Evolutionary conservation across 2,113 vertebrate species (phyloP).

Genomic region (Neoarius graeffei): DNA sequence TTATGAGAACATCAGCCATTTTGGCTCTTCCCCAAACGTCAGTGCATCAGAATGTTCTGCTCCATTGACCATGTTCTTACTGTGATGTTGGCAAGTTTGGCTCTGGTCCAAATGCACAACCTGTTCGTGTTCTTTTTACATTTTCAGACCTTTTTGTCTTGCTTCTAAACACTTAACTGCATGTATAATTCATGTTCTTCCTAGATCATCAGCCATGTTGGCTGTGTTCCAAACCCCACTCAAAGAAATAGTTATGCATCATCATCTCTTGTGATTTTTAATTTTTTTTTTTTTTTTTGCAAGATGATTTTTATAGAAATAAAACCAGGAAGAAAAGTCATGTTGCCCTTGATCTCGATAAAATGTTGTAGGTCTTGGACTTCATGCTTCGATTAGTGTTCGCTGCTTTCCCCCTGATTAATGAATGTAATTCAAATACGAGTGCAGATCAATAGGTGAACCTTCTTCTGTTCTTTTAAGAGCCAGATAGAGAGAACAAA

Average conservation of each 20-base stretch:
- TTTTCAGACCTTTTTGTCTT: no score
- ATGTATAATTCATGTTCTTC: not conserved
- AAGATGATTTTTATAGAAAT: not conserved
- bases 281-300: not conserved
- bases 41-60: not conserved
- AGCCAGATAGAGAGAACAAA: not conserved
- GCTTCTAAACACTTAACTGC: not conserved
- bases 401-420: constrained; percentile 11
- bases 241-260: not conserved
- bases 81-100: not conserved
- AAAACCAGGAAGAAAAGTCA: not conserved
- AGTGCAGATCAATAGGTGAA: constrained; percentile 22
- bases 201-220: not conserved
- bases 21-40: not conserved
- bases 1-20: not conserved
- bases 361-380: not conserved
- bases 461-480: constrained; percentile 4
- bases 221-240: not conserved
- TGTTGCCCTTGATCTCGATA: not conserved
- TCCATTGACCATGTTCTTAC: not conserved
- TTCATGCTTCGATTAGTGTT: not conserved
- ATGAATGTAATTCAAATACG: constrained; percentile 27
- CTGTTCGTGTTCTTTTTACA: not conserved
- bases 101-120: not conserved
- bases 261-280: not conserved